Evolutionary conservation across 2,888 invertebrate species (phyloP).

Genomic region (Rhaphigaster nebulosa): DNA sequence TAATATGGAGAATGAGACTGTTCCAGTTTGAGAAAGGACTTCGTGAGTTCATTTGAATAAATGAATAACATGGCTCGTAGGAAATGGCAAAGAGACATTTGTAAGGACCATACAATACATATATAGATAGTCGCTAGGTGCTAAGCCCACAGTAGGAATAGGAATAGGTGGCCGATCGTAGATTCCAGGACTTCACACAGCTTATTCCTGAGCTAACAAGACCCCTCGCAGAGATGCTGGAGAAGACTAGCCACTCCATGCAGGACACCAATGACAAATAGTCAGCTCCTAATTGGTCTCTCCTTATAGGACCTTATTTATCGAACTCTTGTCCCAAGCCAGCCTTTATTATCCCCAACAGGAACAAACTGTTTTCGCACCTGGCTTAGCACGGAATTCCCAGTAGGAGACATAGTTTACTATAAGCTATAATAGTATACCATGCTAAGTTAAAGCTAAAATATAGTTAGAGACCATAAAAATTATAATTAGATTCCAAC

Average conservation of each 20-base stretch:
- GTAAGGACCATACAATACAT: neutral
- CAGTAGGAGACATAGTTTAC: neutral
- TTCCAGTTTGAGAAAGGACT: neutral
- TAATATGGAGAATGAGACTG: neutral
- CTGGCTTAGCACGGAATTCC: neutral
- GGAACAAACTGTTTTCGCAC: conserved; percentile 28
- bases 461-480: neutral
- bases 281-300: conserved; percentile 4
- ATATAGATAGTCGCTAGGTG: neutral
- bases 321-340: neutral
- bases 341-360: neutral
- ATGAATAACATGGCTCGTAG: neutral
- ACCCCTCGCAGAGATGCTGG: neutral
- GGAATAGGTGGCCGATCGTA: neutral
- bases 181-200: neutral
- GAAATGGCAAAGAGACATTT: neutral
- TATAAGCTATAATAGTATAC: neutral
- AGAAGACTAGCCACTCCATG: neutral
- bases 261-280: neutral
- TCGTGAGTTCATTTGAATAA: conserved; percentile 14
- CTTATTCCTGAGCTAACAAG: conserved; percentile 4
- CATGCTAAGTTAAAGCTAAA: neutral
- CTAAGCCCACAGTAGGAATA: neutral
- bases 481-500: neutral
- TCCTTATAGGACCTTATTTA: conserved; percentile 30